Conservation (phyloP, 2,113 vertebrate species). For the Charina bottae region DNA sequence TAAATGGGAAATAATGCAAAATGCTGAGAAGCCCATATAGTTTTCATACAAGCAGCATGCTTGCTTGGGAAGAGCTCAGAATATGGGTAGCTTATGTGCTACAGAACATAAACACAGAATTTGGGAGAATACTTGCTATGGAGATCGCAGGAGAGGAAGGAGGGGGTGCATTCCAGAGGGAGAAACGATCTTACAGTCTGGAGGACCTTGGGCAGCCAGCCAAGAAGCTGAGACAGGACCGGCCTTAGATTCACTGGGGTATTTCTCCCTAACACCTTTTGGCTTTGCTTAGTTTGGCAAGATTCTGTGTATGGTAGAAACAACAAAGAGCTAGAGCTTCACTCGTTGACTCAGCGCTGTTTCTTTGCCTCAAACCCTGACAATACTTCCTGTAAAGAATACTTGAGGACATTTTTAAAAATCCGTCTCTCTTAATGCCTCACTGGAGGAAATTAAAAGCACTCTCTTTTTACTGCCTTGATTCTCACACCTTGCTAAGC, state of each 20-base stretch:
- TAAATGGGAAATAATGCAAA: conserved; percentile 2
- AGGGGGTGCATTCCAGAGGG: too few relatives aligned
- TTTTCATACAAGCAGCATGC: background rate
- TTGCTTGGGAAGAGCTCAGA: background rate
- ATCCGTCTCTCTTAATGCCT: conserved; percentile 8
- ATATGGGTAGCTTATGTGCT: conserved; percentile 3
- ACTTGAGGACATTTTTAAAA: conserved; percentile 16
- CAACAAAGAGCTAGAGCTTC: too few relatives aligned
- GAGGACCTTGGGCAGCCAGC: too few relatives aligned
- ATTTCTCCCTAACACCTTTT: too few relatives aligned
- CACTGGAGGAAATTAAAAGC: background rate
- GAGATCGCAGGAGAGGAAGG: too few relatives aligned
- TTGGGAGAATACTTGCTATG: conserved; percentile 13
- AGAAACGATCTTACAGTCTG: too few relatives aligned
- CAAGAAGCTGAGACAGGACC: too few relatives aligned
- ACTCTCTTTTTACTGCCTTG: background rate
- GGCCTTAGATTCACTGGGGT: too few relatives aligned
- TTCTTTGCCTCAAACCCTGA: too few relatives aligned
- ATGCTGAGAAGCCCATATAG: background rate
- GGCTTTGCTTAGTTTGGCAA: too few relatives aligned
- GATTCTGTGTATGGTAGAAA: too few relatives aligned
- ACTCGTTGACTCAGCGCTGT: too few relatives aligned
- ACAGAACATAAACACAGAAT: background rate
- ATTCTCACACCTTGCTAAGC: background rate
- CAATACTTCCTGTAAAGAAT: conserved; percentile 26